These are phyloP conservation scores for Malthinus flaveolus DNA, from an alignment of 2,888 invertebrate species.

Conservation along the genomic window DNA sequence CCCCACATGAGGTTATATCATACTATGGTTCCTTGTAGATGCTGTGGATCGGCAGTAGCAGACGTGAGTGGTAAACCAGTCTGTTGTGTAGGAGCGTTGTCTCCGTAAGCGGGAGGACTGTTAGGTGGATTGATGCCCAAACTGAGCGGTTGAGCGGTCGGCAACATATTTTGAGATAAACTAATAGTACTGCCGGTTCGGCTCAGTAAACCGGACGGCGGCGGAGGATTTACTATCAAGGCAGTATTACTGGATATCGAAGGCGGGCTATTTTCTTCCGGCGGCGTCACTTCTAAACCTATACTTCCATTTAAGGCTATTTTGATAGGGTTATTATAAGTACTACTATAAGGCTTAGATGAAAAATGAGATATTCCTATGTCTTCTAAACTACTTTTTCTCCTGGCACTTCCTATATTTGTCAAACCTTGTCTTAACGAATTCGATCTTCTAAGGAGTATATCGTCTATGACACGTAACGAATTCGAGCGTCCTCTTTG, in stretches of 20 bases:
- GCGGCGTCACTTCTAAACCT: conserved; percentile 71
- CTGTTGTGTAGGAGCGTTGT: conserved; percentile 57
- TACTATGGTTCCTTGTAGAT: conserved; percentile 89
- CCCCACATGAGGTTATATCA: conserved; percentile 95
- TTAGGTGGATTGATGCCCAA: conserved; percentile 47
- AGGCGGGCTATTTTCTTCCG: conserved; percentile 61
- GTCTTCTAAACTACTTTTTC: conserved; percentile 85
- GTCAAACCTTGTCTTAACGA: conserved; percentile 81
- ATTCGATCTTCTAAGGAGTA: conserved; percentile 79
- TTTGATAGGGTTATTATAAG: conserved; percentile 77
- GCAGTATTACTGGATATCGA: conserved; percentile 60
- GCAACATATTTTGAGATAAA: conserved; percentile 45
- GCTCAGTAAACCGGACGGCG: conserved; percentile 44
- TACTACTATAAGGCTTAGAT: conserved; percentile 60
- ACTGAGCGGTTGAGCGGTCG: conserved; percentile 41
- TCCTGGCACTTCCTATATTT: conserved; percentile 62
- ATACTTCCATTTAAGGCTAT: conserved; percentile 85
- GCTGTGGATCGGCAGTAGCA: conserved; percentile 67
- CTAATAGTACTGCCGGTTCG: conserved; percentile 50
- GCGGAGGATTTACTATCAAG: conserved; percentile 56
- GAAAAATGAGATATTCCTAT: conserved; percentile 83
- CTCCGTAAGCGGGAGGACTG: conserved; percentile 39
- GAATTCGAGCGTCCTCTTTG: conserved; percentile 81
- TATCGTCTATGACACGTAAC: conserved; percentile 83
- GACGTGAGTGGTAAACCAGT: conserved; percentile 56